A percentile compares a stretch with the other conserved stretches of the same genome.
These are phyloP conservation scores for Astyanax mexicanus DNA, from an alignment of 2,797 vertebrate genomes.

Conservation along the genomic window DNA sequence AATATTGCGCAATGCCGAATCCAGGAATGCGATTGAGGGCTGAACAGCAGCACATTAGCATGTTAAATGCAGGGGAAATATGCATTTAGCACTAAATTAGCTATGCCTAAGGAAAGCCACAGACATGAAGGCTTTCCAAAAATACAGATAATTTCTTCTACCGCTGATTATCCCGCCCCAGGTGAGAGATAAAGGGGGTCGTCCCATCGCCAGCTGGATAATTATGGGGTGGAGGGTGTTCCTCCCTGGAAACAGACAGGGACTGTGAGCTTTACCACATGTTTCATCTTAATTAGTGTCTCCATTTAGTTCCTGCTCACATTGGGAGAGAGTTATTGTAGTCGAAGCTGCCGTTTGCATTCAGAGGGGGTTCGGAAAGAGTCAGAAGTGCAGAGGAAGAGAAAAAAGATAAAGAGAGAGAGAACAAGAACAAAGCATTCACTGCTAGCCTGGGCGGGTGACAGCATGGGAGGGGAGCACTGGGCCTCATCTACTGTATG, in stretches of 20 bases:
- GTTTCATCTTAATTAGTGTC: conserved; percentile 53
- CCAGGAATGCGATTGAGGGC: conserved; percentile 20
- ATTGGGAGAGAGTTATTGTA: conserved; percentile 25
- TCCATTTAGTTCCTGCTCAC: conserved; percentile 40
- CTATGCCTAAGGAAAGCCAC: conserved; percentile 46
- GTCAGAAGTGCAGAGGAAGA: conserved; percentile 28
- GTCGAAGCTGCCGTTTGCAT: conserved; percentile 22
- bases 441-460: conserved; percentile 1
- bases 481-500: conserved; percentile 44
- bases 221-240: conserved; percentile 50
- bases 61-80: conserved; percentile 46
- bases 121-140: conserved; percentile 59
- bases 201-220: conserved; percentile 57
- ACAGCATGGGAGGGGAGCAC: background rate
- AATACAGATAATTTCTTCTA: conserved; percentile 54
- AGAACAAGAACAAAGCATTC: conserved; percentile 8
- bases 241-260: conserved; percentile 38
- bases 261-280: conserved; percentile 52
- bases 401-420: background rate
- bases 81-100: conserved; percentile 56
- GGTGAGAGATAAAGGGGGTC: conserved; percentile 54
- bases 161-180: conserved; percentile 53
- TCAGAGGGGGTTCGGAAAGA: background rate
- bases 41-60: conserved; percentile 49
- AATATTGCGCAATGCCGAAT: conserved; percentile 18